phyloP scores from a whole-genome alignment of 2,113 vertebrate genomes.

The Rhinoderma darwinii region DNA sequence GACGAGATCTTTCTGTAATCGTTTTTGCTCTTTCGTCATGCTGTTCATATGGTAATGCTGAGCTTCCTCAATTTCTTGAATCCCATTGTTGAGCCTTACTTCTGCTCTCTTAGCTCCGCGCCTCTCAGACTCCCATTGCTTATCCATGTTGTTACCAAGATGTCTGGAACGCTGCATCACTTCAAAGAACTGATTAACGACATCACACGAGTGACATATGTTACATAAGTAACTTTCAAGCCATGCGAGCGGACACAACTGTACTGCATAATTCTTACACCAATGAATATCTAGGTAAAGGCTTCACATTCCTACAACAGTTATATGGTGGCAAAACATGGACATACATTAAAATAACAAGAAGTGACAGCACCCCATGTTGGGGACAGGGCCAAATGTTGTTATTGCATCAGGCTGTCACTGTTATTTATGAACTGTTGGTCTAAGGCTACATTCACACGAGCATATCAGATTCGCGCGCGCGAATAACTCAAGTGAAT shows the following conservation, averaged over 20 bases:
- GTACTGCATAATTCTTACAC: not conserved
- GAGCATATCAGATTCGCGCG: no score
- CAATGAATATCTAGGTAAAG: no score
- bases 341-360: no score
- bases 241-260: not conserved
- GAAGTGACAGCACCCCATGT: no score
- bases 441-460: no score
- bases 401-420: no score
- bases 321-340: no score
- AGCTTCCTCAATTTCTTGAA: slow-evolving; percentile 63
- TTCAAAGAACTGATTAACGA: not conserved
- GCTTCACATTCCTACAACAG: no score
- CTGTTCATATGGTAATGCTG: slow-evolving; percentile 60
- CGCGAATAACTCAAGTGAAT: no score
- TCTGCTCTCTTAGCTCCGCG: slow-evolving; percentile 63
- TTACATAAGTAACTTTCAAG: not conserved
- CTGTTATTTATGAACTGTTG: no score
- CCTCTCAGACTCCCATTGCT: slow-evolving; percentile 64
- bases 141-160: slow-evolving; percentile 43
- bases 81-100: slow-evolving; percentile 63
- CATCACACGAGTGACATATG: not conserved
- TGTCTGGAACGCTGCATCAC: slow-evolving; percentile 20
- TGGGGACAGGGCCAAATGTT: no score
- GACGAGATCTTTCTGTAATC: slow-evolving; percentile 64
- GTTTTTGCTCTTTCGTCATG: slow-evolving; percentile 67